phyloP scores from a whole-genome alignment of 2,888 invertebrate genomes.

The Koerneria pararmatus region DNA sequence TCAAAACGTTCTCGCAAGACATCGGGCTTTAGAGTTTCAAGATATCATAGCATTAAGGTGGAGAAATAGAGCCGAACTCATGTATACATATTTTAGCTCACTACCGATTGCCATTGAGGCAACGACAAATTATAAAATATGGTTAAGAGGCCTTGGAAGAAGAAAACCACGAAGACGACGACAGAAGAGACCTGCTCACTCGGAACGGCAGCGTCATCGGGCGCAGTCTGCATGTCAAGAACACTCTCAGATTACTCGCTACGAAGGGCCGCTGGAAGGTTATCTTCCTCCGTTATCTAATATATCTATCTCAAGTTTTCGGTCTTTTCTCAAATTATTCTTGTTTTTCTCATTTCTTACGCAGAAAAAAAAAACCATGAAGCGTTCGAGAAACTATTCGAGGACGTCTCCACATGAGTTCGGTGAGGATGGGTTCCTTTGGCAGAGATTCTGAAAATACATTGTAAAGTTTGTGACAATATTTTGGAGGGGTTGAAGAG shows the following conservation, averaged over 20 bases:
- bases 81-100: too few species aligned
- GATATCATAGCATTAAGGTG: too few species aligned
- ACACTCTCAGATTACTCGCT: slow-evolving; percentile 15
- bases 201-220: slow-evolving; percentile 17
- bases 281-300: background rate
- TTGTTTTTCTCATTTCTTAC: background rate
- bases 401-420: background rate
- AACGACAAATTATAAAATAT: too few species aligned
- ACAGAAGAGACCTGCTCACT: slow-evolving; percentile 14
- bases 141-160: too few species aligned
- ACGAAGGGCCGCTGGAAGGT: slow-evolving; percentile 22
- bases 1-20: too few species aligned
- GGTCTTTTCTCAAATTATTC: background rate
- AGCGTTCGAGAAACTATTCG: background rate
- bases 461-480: too few species aligned
- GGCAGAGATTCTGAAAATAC: too few species aligned
- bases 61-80: too few species aligned
- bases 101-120: too few species aligned
- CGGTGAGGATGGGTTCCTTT: background rate
- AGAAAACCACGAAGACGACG: too few species aligned
- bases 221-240: slow-evolving; percentile 20
- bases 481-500: too few species aligned
- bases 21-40: too few species aligned
- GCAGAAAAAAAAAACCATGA: background rate
- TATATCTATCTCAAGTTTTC: background rate